Evolutionary conservation across 1,140 invertebrate genomes (phyloP), one percentile per base, ranked within the genome.

Genomic region (Tetraneura akinire): DNA sequence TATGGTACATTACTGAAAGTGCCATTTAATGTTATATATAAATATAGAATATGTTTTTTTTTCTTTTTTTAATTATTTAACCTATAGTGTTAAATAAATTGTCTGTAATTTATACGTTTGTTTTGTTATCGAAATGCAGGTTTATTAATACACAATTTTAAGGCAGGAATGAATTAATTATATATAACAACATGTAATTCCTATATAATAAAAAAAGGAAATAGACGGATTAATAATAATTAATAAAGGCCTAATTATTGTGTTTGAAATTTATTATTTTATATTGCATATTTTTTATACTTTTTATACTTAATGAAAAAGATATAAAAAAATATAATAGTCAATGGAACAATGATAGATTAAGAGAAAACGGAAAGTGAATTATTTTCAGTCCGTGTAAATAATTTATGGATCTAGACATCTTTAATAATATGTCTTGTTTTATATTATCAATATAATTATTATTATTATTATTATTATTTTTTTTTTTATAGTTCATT

Each of bases 261-360:
- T 74, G 37, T 74, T 74, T 55, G n/a, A 71, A 74, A 74, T 51
- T 74, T 74, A 74, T 74, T 74, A 57, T 74, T 74, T 74, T 57
- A n/a, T 74, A 78, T 62, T 21, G 45, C 37, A 60, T 78, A 78
- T 78, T 78, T 78, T 78, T 78, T 78, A 78, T 78, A 78, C 74
- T 78, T 78, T 78, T 78, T 78, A 78, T 78, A 78, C 55, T 78
- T 57, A 60, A 42, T 62, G 37, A 76, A 74, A 57, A 55, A 74
- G 23, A 37, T 76, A 76, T 57, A 57, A 55, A 76, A 55, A 57
- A 55, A 57, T 42, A 78, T 78, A 60, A 62, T 78, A 78, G 74
- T 78, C 74, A 78, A 78, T 78, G 74, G 37, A 78, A 78, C 74
- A 78, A 78, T 71, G 47, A 51, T 71, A 71, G 68, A 23, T 78